Evolutionary conservation across 2,113 vertebrate species (phyloP), one percentile per base, ranked within the genome.

Genomic region (Cavia aperea): DNA sequence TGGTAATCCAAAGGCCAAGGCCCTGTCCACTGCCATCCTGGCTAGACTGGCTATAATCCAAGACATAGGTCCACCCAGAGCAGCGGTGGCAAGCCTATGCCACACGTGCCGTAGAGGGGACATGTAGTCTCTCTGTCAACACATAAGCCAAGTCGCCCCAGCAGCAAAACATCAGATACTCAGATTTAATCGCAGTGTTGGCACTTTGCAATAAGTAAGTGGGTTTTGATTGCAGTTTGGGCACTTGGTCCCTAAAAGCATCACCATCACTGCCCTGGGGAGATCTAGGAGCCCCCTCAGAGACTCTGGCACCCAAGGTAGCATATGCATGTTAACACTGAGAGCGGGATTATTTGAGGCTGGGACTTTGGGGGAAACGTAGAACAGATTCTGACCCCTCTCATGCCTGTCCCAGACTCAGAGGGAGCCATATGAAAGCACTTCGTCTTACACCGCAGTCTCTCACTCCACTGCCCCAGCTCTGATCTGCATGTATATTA

Each of bases 311-410:
- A 83, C 91, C 75, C 81, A 92, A 91, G 46, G 81, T 49, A 54
- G 65, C 31, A 43, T 46, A 9, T 60, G 88, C 65, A 66, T 85
- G 54, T 65, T 84, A 78, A 84, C 54, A 79, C 88, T 91, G 51
- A 39, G 19, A 94, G 54, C 33, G 73, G 68, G 1, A 9, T 65
- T 51, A 75, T 60, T 84, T 65, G 81, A n/a, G 23, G 60, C 7
- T 43, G 43, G 36, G 51, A 65, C n/a, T 58, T 82, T n/a, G 33
- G 66, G 49, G 66, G 1, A 77, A 93, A 86, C 46, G 54, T 5
- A 14, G 43, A 87, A 21, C 39, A 65, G n/a, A 63, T 65, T 75
- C 56, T 83, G 56, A 81, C 31, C 58, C 43, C 46, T 23, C 43
- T 29, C 26, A n/a, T 2, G 66, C 51, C 81, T 49, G 72, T 43